phyloP scores from a whole-genome alignment of 1,140 invertebrate species.

The Samia ricini region DNA sequence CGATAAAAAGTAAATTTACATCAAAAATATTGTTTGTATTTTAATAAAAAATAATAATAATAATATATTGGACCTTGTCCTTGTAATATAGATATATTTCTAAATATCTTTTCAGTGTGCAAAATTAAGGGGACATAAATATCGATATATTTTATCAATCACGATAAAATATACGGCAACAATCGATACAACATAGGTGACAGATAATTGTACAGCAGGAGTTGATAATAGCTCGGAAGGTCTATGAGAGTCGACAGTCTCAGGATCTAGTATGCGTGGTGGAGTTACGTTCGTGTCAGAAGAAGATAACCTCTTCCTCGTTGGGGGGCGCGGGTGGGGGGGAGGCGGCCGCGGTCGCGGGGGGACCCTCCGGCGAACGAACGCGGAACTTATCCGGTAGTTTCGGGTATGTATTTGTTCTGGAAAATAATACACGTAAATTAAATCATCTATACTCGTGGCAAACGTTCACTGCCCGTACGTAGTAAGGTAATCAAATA shows the following conservation, averaged over 20 bases:
- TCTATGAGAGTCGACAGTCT: conserved; percentile 58
- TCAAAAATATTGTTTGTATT: neutral
- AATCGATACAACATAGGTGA: neutral
- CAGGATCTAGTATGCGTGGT: conserved; percentile 42
- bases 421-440: conserved; percentile 22
- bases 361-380: conserved; percentile 64
- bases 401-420: conserved; percentile 81
- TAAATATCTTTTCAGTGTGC: no score
- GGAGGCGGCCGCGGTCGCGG: conserved; percentile 28
- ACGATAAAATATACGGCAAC: neutral
- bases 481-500: no score
- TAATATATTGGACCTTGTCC: neutral
- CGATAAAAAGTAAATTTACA: neutral
- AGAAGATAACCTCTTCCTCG: conserved; percentile 69
- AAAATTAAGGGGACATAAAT: no score
- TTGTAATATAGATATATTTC: neutral
- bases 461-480: no score
- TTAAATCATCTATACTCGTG: no score
- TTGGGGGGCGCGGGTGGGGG: conserved; percentile 20
- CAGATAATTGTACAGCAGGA: conserved; percentile 14
- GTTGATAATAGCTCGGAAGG: conserved; percentile 9
- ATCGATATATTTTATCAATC: no score
- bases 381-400: conserved; percentile 81
- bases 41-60: neutral
- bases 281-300: conserved; percentile 48